Base-by-base conservation (phyloP, 2,113 vertebrate species). In the Rhagologus leucostigma region DNA sequence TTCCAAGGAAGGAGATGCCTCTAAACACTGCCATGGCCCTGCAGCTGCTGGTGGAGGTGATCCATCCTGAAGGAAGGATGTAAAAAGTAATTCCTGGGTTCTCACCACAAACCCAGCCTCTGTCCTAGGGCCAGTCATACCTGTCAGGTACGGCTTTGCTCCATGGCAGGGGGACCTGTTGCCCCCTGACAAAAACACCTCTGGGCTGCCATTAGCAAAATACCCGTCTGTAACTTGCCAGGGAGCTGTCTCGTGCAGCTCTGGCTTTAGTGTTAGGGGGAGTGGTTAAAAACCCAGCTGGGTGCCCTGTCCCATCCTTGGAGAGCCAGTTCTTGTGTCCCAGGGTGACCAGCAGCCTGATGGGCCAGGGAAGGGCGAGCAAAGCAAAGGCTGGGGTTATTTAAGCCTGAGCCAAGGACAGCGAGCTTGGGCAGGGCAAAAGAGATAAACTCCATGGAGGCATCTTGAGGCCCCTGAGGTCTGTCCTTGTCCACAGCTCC, bases 401-500 rank as follows among this genome's bases (percentile, higher is more conserved):
- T 55, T 30, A 64, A 92, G 35, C 44, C 73, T 64, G 44, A 87
- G 60, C 21, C 7, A 29, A 91, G 73, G 50, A 32, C 2, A 1
- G 7, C 3, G 35, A 84, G 10, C 64, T 78, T 7, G n/a, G 56
- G 39, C n/a, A 87, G 81, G 30, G 60, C 64, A 93, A 68, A 75
- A 62, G 49, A 90, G 81, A 62, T 71, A 7, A 94, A 80, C 47
- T 82, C 81, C 44, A 16, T 4, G 22, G 52, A 80, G 53, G 62
- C 42, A 82, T 12, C 75, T 74, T 74, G 77, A 84, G 60, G 41
- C 20, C 37, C 29, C 59, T 57, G 30, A 91, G 69, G 9, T 87
- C n/a, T 86, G 11, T 63, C 84, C 76, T 69, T 87, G 78, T 52
- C 79, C 84, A 84, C 50, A 67, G 84, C 52, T 73, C 68, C 85